These are phyloP conservation scores for Psephotus haematonotus DNA, from an alignment of 2,113 vertebrate genomes.

Conservation along the genomic window DNA sequence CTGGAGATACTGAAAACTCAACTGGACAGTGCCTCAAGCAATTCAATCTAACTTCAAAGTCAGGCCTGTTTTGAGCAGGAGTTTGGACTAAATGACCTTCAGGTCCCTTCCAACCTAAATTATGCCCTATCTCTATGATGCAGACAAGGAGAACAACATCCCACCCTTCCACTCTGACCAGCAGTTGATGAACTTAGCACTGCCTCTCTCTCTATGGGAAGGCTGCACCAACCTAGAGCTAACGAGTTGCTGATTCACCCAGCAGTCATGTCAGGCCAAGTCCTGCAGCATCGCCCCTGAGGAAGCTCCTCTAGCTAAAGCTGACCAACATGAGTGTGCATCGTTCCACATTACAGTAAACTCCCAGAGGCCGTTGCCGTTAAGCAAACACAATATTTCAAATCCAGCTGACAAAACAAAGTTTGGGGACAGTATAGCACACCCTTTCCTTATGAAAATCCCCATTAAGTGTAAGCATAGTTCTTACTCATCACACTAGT, in stretches of 20 bases:
- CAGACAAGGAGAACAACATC: neutral
- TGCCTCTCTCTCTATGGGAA: neutral
- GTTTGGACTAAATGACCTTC: neutral
- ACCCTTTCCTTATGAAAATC: slow-evolving; percentile 9
- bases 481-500: neutral
- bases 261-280: neutral
- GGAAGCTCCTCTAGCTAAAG: neutral
- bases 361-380: neutral
- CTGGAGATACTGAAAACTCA: neutral
- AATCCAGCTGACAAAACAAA: slow-evolving; percentile 28
- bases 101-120: neutral
- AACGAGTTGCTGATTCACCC: neutral
- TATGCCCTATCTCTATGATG: neutral
- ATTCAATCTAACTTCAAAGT: neutral
- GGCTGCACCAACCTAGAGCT: neutral
- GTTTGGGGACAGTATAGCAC: neutral
- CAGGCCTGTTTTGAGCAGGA: neutral
- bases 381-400: neutral
- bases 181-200: neutral
- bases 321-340: neutral
- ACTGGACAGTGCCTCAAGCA: neutral
- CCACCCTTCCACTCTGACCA: neutral
- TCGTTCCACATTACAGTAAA: neutral
- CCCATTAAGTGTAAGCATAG: neutral
- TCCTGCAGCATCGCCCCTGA: neutral